Base-by-base conservation (phyloP, 2,113 vertebrate species). In the Callaeas wilsoni region DNA sequence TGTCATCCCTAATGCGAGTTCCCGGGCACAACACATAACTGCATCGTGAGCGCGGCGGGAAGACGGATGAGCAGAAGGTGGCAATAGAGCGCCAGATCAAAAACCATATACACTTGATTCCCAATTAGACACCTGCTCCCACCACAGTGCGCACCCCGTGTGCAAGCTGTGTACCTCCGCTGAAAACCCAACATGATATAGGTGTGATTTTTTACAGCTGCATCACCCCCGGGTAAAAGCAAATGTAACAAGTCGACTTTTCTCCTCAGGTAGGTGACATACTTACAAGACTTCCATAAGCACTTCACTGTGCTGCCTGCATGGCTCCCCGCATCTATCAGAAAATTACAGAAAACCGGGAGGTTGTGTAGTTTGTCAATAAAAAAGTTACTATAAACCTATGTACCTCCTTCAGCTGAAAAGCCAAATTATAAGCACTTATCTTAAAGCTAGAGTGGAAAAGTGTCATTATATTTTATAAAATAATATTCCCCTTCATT, bases 91-190 rank as follows among this genome's bases (percentile, higher is more conserved):
- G 47, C 33, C 76, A 60, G 22, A 57, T 29, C 57, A 21, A 49
- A 67, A 60, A 0, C n/a, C 6, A 14, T 0, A 1, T 0, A 6
- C 0, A 0, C 6, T 42, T 44, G 7, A 16, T 5, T 82, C 32
- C 1, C 5, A 23, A 10, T 30, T 13, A 62, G 37, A 46, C 25
- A 22, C 50, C 76, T 1, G 0, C 16, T 41, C 26, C 25, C 57
- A n/a, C 35, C 52, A n/a, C 55, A 62, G 27, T 30, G 22, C 41
- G 17, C 7, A 7, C 10, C 22, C 29, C 2, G 6, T 0, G 3
- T 27, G 9, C 0, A 1, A 49, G 23, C 14, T 19, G 0, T 2
- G 21, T 19, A 23, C 2, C 12, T 37, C 47, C 44, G 25, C 19
- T 15, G 32, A 39, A 85, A 39, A 52, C 0, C 0, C 44, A 39